A percentile compares a stretch with the other conserved stretches of the same genome.
Evolutionary conservation across 2,797 vertebrate genomes (phyloP).

Genomic region (Lacerta viridis): DNA sequence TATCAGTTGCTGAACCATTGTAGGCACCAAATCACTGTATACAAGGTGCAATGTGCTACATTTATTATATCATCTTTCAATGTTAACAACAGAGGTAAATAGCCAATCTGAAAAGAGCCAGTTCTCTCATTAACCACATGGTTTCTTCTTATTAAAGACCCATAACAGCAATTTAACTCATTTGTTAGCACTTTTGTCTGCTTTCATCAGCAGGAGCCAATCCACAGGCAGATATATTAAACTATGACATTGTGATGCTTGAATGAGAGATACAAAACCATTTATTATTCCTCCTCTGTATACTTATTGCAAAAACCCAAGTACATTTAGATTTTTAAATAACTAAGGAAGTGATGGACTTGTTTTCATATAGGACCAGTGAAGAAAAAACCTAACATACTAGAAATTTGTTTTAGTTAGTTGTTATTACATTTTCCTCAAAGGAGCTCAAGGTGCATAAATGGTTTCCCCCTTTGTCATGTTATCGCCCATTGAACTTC

Average conservation of each 20-base stretch:
- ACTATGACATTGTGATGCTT: too few species aligned
- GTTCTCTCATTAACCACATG: not conserved
- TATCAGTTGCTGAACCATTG: slow-evolving; percentile 13
- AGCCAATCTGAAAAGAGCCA: not conserved
- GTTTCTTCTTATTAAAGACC: not conserved
- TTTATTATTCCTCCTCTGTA: not conserved
- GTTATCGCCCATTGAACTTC: too few species aligned
- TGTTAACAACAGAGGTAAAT: not conserved
- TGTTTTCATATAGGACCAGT: not conserved
- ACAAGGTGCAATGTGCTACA: not conserved
- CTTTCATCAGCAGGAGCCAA: not conserved
- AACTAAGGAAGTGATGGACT: too few species aligned
- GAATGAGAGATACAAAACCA: not conserved
- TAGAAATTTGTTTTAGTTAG: too few species aligned
- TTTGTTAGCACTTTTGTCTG: not conserved
- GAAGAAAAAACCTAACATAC: not conserved
- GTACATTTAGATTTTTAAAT: not conserved
- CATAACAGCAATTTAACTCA: not conserved
- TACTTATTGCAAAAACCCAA: not conserved
- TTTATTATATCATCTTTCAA: not conserved
- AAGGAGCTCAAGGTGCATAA: too few species aligned
- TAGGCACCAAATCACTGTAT: not conserved
- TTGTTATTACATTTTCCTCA: too few species aligned
- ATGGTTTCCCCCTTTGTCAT: too few species aligned
- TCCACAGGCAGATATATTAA: not conserved